Evolutionary conservation across 2,113 vertebrate genomes (phyloP).

Genomic region (Paramisgurnus dabryanus): DNA sequence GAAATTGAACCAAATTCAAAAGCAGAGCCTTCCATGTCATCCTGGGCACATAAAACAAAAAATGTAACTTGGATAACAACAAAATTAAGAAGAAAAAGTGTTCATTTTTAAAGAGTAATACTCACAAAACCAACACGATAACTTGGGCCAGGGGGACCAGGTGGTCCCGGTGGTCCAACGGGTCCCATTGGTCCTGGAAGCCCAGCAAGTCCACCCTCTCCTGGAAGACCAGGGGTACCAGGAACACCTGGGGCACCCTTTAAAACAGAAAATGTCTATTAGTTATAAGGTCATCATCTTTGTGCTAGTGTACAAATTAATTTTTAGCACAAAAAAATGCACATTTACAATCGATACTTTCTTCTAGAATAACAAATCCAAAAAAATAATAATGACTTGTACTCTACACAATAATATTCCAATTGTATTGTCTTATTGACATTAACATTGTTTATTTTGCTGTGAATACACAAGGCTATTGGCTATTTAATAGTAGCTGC

Average conservation of each 20-base stretch:
- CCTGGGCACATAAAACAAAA: slow-evolving; percentile 68
- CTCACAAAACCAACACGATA: slow-evolving; percentile 88
- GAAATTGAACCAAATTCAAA: slow-evolving; percentile 60
- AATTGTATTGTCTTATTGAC: too few relatives aligned
- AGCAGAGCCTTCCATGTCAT: slow-evolving; percentile 91
- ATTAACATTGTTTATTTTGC: too few relatives aligned
- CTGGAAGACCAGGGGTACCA: slow-evolving; percentile 74
- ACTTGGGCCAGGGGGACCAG: slow-evolving; percentile 78
- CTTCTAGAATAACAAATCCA: too few relatives aligned
- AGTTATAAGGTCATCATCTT: too few relatives aligned
- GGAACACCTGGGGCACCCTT: slow-evolving; percentile 82
- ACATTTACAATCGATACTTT: too few relatives aligned
- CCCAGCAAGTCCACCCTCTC: slow-evolving; percentile 81
- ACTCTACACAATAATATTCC: too few relatives aligned
- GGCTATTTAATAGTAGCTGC: too few relatives aligned
- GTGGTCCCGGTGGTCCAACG: slow-evolving; percentile 80
- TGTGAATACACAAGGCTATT: too few relatives aligned
- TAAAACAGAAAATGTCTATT: background rate
- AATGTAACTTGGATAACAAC: background rate
- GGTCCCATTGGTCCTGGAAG: slow-evolving; percentile 89
- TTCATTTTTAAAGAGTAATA: slow-evolving; percentile 43
- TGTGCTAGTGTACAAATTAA: background rate
- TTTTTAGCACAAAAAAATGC: too few relatives aligned
- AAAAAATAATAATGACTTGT: too few relatives aligned
- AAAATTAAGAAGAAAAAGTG: background rate